Conservation (phyloP, 2,888 invertebrate genomes). For the Harpalus rubripes region DNA sequence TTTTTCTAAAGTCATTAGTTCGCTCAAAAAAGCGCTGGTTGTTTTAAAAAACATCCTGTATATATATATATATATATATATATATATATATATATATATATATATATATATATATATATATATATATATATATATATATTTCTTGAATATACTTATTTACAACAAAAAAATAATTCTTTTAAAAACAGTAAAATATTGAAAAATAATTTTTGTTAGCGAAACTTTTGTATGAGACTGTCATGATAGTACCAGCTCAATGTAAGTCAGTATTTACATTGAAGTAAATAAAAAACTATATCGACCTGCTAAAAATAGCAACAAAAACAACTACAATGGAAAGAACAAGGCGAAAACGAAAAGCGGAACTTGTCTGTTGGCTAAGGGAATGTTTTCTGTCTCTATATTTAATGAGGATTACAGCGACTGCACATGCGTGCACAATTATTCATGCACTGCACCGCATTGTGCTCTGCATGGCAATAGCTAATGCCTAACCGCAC, state of each 20-base stretch:
- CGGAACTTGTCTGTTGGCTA: conserved; percentile 14
- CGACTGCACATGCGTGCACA: conserved; percentile 31
- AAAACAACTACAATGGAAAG: conserved; percentile 7
- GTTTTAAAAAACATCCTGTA: no score
- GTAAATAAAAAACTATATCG: conserved; percentile 36
- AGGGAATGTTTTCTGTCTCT: conserved; percentile 23
- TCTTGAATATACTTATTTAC: no score
- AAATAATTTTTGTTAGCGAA: no score
- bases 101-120: no score
- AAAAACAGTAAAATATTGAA: no score
- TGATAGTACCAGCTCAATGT: background rate
- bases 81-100: no score
- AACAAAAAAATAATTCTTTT: no score
- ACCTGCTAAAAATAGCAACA: conserved; percentile 26
- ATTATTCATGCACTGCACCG: conserved; percentile 41
- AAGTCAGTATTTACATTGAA: background rate
- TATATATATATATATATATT: no score
- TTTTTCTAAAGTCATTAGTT: no score
- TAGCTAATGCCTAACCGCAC: conserved; percentile 24
- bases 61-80: no score
- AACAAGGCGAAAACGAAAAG: conserved; percentile 7
- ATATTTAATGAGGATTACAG: conserved; percentile 42
- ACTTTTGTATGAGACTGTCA: no score
- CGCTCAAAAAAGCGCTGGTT: no score
- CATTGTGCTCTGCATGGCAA: conserved; percentile 35